Evolutionary conservation across 2,113 vertebrate species (phyloP).

Genomic region (Lasiurus cinereus): DNA sequence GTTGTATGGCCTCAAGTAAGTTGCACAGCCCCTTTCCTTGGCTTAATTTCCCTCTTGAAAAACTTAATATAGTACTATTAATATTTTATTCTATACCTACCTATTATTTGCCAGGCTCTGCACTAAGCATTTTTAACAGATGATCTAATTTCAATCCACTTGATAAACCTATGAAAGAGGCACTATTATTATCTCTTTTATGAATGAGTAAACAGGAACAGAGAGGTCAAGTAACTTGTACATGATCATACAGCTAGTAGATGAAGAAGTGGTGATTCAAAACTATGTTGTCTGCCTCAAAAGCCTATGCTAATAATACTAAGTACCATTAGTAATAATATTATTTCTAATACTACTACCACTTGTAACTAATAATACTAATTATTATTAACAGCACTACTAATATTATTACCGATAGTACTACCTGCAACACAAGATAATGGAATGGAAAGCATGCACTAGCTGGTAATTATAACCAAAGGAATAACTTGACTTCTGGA

Average conservation of each 20-base stretch:
- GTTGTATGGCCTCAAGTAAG: neutral
- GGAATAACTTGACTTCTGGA: neutral
- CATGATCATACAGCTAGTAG: neutral
- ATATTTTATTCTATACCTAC: conserved; percentile 10
- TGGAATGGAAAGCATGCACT: neutral
- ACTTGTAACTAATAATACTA: neutral
- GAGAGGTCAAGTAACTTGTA: neutral
- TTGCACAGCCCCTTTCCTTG: neutral
- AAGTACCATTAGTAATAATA: neutral
- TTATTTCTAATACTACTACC: conserved; percentile 6
- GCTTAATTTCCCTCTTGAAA: neutral
- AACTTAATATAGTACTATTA: neutral
- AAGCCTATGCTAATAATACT: neutral
- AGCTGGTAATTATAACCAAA: neutral
- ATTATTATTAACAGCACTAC: neutral
- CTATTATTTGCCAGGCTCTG: neutral
- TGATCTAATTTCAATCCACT: neutral
- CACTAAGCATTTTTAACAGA: neutral
- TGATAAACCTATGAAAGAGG: neutral
- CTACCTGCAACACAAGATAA: neutral
- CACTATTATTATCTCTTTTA: neutral
- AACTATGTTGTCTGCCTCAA: neutral
- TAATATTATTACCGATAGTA: neutral
- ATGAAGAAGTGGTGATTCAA: neutral
- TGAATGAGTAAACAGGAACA: neutral